phyloP scores from a whole-genome alignment of 2,113 vertebrate genomes.

The Ptyas mucosa region DNA sequence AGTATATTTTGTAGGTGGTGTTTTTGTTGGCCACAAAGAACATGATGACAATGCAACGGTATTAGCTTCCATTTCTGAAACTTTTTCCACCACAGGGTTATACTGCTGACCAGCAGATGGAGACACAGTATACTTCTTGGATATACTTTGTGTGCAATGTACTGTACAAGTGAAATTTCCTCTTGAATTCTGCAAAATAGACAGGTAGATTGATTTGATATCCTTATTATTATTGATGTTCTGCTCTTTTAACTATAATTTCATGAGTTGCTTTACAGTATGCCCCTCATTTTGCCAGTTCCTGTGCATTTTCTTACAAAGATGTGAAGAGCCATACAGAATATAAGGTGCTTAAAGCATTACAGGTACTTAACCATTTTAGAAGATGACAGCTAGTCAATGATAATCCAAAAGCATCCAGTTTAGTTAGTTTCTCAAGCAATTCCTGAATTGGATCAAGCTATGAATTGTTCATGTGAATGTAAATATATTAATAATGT shows the following conservation, averaged over 20 bases:
- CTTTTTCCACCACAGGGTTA: conserved; percentile 40
- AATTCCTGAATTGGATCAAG: conserved; percentile 11
- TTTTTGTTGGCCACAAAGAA: conserved; percentile 11
- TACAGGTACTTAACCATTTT: neutral
- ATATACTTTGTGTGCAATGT: neutral
- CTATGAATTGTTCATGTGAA: neutral
- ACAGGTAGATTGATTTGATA: conserved; percentile 24
- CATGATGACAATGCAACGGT: conserved; percentile 23
- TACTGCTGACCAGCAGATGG: conserved; percentile 70
- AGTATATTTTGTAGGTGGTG: conserved; percentile 4
- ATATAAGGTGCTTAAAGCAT: neutral
- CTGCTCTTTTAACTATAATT: conserved; percentile 39
- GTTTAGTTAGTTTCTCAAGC: neutral
- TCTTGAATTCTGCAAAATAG: conserved; percentile 20
- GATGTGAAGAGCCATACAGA: neutral
- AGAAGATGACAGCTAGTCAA: neutral
- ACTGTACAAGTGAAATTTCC: neutral
- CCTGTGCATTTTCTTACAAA: neutral
- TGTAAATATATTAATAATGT: conserved; percentile 12
- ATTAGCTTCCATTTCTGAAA: conserved; percentile 4
- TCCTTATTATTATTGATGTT: neutral
- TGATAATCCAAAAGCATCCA: neutral
- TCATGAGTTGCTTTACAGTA: conserved; percentile 30
- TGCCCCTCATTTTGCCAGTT: conserved; percentile 25
- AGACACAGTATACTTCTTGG: conserved; percentile 74